phyloP scores from a whole-genome alignment of 1,140 invertebrate species.

The Pissodes strobi region DNA sequence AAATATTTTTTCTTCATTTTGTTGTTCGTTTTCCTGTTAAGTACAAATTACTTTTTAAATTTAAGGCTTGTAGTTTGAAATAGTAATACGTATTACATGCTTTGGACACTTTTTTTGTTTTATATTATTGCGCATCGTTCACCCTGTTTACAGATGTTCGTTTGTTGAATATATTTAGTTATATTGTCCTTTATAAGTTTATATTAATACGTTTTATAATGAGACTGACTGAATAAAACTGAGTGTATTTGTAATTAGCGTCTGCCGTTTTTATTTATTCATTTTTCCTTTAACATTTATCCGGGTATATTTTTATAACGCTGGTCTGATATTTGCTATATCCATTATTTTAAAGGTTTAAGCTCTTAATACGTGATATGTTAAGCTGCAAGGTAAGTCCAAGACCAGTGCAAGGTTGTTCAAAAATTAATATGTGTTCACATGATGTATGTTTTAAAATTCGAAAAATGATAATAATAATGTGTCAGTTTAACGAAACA shows the following conservation, averaged over 20 bases:
- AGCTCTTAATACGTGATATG: conserved; percentile 30
- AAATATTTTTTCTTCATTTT: conserved; percentile 21
- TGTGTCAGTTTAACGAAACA: conserved; percentile 18
- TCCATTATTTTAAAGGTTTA: conserved; percentile 34
- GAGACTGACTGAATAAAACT: conserved; percentile 36
- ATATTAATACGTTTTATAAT: conserved; percentile 28
- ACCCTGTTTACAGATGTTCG: conserved; percentile 19
- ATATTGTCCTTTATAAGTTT: conserved; percentile 23
- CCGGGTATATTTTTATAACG: conserved; percentile 19
- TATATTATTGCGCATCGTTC: conserved; percentile 15
- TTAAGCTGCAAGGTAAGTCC: conserved; percentile 30
- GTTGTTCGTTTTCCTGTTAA: conserved; percentile 32
- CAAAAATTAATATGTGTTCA: conserved; percentile 32
- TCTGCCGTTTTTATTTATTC: conserved; percentile 22
- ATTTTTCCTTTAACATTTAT: conserved; percentile 11
- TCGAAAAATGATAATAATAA: conserved; percentile 28
- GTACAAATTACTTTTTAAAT: conserved; percentile 34
- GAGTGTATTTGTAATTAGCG: conserved; percentile 19
- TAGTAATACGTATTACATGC: neutral
- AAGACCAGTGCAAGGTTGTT: conserved; percentile 27
- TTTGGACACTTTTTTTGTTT: conserved; percentile 14
- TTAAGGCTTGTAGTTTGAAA: conserved; percentile 21
- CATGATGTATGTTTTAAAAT: conserved; percentile 22
- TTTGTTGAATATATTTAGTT: conserved; percentile 33
- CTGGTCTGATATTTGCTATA: conserved; percentile 23